These are phyloP conservation scores for Anadara kagoshimensis DNA, from an alignment of 1,140 invertebrate genomes.

Conservation along the genomic window DNA sequence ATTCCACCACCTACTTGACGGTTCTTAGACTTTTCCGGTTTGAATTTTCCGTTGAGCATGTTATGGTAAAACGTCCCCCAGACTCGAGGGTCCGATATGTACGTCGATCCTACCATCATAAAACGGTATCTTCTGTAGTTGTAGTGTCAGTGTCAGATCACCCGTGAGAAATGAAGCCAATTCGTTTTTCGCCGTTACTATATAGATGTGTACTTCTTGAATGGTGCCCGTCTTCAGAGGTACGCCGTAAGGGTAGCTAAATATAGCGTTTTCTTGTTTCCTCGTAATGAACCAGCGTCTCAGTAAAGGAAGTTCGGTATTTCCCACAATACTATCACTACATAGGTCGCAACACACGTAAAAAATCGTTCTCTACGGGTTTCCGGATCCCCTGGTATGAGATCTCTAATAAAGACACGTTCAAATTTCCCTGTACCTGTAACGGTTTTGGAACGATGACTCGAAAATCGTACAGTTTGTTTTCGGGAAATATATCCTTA, in stretches of 20 bases:
- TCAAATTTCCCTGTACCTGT: not conserved
- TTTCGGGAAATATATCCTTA: not conserved
- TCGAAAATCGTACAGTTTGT: constrained; percentile 1
- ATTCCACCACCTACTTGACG: not conserved
- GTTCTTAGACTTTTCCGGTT: not conserved
- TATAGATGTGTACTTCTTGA: constrained; percentile 27
- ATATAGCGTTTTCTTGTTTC: not conserved
- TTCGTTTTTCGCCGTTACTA: constrained; percentile 9
- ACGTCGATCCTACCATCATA: constrained; percentile 6
- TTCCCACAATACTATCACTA: constrained; percentile 15
- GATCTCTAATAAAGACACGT: not conserved
- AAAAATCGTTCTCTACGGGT: not conserved
- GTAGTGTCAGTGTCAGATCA: constrained; percentile 28
- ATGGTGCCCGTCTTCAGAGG: constrained; percentile 24
- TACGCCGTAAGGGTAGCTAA: constrained; percentile 16
- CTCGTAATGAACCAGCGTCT: not conserved
- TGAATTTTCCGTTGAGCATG: not conserved
- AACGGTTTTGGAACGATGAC: not conserved
- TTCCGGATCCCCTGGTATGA: not conserved
- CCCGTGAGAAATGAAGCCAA: constrained; percentile 21
- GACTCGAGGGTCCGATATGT: constrained; percentile 2
- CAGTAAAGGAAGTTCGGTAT: constrained; percentile 10
- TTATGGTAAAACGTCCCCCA: constrained; percentile 17
- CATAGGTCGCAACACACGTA: constrained; percentile 27
- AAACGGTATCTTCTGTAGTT: constrained; percentile 27